Conservation (phyloP, 2,888 invertebrate genomes). For the Melitaea athalia region DNA sequence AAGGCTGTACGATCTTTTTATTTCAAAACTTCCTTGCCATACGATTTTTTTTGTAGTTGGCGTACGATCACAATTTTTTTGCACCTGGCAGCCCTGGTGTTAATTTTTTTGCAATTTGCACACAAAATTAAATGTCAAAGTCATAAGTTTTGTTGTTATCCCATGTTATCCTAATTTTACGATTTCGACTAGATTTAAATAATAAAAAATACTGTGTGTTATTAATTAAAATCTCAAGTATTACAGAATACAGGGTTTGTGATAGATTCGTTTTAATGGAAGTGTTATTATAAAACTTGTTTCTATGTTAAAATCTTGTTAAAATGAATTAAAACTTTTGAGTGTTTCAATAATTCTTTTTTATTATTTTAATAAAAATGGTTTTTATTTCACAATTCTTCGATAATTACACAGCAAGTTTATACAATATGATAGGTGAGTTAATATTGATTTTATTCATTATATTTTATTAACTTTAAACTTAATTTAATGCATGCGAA, state of each 20-base stretch:
- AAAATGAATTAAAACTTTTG: neutral
- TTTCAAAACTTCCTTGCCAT: too few species aligned
- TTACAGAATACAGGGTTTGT: constrained; percentile 19
- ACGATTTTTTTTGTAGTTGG: too few species aligned
- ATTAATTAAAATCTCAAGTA: constrained; percentile 15
- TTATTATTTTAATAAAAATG: constrained; percentile 56
- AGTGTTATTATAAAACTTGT: neutral
- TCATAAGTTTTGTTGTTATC: constrained; percentile 4
- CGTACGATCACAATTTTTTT: too few species aligned
- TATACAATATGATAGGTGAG: constrained; percentile 76
- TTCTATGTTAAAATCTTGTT: neutral
- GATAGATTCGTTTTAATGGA: neutral
- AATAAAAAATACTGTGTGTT: constrained; percentile 1
- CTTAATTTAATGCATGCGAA: neutral
- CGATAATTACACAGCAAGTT: constrained; percentile 68
- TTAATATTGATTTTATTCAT: constrained; percentile 31
- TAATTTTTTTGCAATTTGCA: neutral
- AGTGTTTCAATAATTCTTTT: constrained; percentile 26
- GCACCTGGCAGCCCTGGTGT: too few species aligned
- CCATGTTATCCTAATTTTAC: neutral
- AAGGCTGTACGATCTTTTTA: too few species aligned
- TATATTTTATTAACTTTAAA: constrained; percentile 9
- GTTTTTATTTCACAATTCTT: constrained; percentile 63
- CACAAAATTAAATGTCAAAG: neutral
- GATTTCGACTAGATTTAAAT: constrained; percentile 1